Evolutionary conservation across 1,140 invertebrate genomes (phyloP), one percentile per base, ranked within the genome.

Genomic region (Ruditapes philippinarum): DNA sequence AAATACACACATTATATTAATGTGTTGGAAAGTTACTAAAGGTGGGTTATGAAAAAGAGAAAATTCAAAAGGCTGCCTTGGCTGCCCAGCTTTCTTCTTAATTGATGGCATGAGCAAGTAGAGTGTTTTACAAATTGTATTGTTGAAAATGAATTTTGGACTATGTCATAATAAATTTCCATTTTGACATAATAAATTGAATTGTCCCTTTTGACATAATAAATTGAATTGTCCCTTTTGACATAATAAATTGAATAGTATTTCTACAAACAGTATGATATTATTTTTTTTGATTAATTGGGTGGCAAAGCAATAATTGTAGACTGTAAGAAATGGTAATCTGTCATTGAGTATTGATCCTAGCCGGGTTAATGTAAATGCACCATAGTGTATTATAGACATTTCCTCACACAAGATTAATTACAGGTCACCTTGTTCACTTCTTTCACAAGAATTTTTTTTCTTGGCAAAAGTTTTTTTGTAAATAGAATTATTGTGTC

Each of bases 271-370:
- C 22, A 45, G 22, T 42, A 76, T 76, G 45, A n/a, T n/a, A n/a
- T n/a, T n/a, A n/a, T n/a, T n/a, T 42, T 76, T 76, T 76, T 36
- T 45, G 73, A 76, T 49, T 76, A 76, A 76, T 76, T 45, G 36
- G 73, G 22, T 28, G 38, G 22, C 12, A n/a, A 40, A 2, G 11
- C 14, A 25, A 17, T 76, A 22, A 42, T 45, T 5, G 28, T 40
- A 42, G 36, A 31, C 57, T 28, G 5, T 28, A 28, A 14, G 57
- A n/a, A 28, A 19, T 4, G 25, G 28, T 7, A 9, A 62, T 62
- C 57, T 62, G 25, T 62, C 57, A 62, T 45, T 45, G n/a, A 2
- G n/a, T 28, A 62, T 62, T 62, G 57, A 62, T 62, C 57, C 9
- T 28, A n/a, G 22, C n/a, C 9, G 7, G 57, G 57, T 62, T n/a